Base-by-base conservation (phyloP, 2,888 invertebrate genomes). In the Cotesia congregata region DNA sequence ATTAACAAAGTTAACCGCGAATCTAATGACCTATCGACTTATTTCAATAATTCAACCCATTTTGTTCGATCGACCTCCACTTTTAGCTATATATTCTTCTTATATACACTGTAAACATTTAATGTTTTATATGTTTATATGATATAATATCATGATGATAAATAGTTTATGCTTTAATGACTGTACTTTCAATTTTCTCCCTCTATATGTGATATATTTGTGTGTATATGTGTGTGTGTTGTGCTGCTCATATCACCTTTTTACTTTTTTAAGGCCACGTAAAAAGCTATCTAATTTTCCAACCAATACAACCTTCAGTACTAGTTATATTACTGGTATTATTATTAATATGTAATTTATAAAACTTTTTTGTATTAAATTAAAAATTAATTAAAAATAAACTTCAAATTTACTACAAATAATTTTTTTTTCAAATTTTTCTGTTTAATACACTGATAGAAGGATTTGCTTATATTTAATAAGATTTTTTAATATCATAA, bases 31-130 rank as follows among this genome's bases (percentile, higher is more conserved):
- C 75, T 62, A 70, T 73, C 76, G 76, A 79, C 74, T 73, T 75
- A 71, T 79, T 80, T 80, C 77, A 79, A 80, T 80, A 79, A 80
- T 80, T 80, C 79, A 79, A 76, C 72, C 50, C 76, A 71, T 76
- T 76, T 79, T 67, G 77, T 68, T 77, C 80, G 80, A 80, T 80
- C 80, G 79, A 80, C 76, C 77, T 77, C 15, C 40, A 68, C 12
- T 41, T 12, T 5, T 67, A 40, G 9, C 17, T 40, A 9, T 41
- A 68, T 17, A 30, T 41, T 15, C 1, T n/a, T 39, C n/a, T 7
- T 41, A 68, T 15, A 41, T 40, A 68, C 7, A 41, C 9, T 30
- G 39, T 67, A n/a, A 67, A 67, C 38, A 67, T 39, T 39, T 67
- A 39, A 39, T 67, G 67, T 39, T 67, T 38, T 67, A 17, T 15